Evolutionary conservation across 2,797 vertebrate species (phyloP).

Genomic region (Spinus pinus): DNA sequence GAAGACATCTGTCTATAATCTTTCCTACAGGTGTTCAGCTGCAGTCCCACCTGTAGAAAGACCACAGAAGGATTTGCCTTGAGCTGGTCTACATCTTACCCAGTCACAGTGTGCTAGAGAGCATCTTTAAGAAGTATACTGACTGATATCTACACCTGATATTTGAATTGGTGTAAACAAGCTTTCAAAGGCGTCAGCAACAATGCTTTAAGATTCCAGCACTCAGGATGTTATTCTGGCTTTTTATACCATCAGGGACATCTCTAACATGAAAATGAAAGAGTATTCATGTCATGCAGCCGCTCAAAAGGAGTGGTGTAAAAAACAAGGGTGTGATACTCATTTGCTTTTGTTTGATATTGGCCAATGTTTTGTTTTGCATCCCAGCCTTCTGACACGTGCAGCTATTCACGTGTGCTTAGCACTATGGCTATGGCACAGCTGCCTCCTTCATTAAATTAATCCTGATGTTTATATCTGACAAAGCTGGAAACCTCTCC

Average conservation of each 20-base stretch:
- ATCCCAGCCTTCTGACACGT: neutral
- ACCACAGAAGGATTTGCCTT: neutral
- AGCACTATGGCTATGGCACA: neutral
- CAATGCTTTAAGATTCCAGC: neutral
- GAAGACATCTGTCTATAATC: neutral
- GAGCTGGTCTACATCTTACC: neutral
- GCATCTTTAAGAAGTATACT: neutral
- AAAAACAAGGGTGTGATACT: neutral
- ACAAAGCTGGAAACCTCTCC: neutral
- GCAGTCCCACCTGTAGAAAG: neutral
- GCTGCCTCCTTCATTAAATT: neutral
- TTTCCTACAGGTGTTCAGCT: conserved; percentile 5
- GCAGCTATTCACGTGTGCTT: neutral
- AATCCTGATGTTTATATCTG: neutral
- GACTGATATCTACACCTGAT: neutral
- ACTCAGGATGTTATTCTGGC: neutral
- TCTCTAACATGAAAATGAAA: neutral
- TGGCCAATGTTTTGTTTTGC: neutral
- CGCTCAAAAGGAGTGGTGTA: neutral
- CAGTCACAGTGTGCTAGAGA: neutral
- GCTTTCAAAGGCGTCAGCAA: neutral
- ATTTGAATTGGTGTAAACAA: neutral
- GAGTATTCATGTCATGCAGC: neutral
- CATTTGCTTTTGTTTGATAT: neutral
- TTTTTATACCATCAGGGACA: neutral